These are phyloP conservation scores for Sesia apiformis DNA, from an alignment of 2,888 invertebrate species.

Conservation along the genomic window DNA sequence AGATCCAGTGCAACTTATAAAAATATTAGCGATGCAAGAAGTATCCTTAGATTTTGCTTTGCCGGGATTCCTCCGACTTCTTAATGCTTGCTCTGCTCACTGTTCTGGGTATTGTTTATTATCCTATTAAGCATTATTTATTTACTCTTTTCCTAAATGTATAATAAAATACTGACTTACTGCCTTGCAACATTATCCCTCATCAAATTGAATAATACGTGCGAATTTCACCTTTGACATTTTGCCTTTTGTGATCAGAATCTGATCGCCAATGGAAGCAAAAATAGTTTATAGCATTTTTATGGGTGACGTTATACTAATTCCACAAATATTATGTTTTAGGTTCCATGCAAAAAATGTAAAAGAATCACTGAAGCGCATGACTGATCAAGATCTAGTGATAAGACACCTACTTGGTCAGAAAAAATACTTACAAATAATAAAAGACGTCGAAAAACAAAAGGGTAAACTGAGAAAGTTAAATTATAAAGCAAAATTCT, in stretches of 20 bases:
- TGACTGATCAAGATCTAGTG: constrained; percentile 41
- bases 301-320: too few relatives aligned
- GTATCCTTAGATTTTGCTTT: constrained; percentile 41
- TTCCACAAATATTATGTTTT: too few relatives aligned
- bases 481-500: neutral
- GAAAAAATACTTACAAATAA: constrained; percentile 35
- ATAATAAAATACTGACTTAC: too few relatives aligned
- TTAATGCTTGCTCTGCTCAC: constrained; percentile 28
- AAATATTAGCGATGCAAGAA: constrained; percentile 39
- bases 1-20: constrained; percentile 40
- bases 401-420: constrained; percentile 40
- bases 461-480: neutral
- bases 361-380: constrained; percentile 17
- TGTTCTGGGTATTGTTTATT: constrained; percentile 23
- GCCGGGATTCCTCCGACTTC: constrained; percentile 38
- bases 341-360: constrained; percentile 11
- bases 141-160: too few relatives aligned
- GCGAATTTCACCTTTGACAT: too few relatives aligned
- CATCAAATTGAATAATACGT: too few relatives aligned
- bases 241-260: too few relatives aligned
- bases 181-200: too few relatives aligned
- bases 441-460: constrained; percentile 23
- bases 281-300: too few relatives aligned
- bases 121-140: too few relatives aligned
- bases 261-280: too few relatives aligned